A percentile compares a stretch with the other conserved stretches of the same genome.
phyloP scores from a whole-genome alignment of 35 echinoderm and acorn worm species.

The Acanthaster planci region DNA sequence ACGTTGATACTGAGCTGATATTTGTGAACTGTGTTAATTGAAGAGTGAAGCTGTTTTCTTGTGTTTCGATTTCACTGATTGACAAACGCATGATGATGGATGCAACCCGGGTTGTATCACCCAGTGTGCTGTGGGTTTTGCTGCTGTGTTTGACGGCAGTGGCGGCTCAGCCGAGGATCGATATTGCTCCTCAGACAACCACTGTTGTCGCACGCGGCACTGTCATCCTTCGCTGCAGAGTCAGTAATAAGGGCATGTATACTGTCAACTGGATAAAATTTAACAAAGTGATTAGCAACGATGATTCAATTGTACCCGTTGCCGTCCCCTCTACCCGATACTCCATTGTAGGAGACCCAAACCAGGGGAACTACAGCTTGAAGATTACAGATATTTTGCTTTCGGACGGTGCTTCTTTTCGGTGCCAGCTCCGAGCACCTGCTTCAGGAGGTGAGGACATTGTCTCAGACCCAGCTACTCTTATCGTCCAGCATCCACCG shows the following conservation, averaged over 20 bases:
- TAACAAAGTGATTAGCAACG: background rate
- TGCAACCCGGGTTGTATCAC: background rate
- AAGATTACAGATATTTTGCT: background rate
- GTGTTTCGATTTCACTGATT: too few species aligned
- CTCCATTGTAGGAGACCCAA: background rate
- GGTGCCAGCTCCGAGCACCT: background rate
- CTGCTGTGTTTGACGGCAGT: background rate
- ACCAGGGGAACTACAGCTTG: background rate
- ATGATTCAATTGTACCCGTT: background rate
- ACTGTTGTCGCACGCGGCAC: background rate
- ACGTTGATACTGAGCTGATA: too few species aligned
- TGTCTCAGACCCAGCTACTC: background rate
- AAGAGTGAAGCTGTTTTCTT: too few species aligned
- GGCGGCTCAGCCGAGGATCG: background rate
- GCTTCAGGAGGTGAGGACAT: background rate
- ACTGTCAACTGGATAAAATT: background rate
- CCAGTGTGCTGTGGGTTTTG: background rate
- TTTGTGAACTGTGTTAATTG: too few species aligned
- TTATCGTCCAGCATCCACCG: constrained; percentile 8
- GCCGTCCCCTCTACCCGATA: background rate
- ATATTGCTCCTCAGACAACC: background rate
- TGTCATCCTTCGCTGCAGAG: background rate
- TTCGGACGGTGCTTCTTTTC: background rate
- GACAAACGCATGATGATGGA: too few species aligned
- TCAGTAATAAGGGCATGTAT: background rate